Evolutionary conservation across 2,113 vertebrate species (phyloP).

Genomic region (Apistogramma diplotaenia): DNA sequence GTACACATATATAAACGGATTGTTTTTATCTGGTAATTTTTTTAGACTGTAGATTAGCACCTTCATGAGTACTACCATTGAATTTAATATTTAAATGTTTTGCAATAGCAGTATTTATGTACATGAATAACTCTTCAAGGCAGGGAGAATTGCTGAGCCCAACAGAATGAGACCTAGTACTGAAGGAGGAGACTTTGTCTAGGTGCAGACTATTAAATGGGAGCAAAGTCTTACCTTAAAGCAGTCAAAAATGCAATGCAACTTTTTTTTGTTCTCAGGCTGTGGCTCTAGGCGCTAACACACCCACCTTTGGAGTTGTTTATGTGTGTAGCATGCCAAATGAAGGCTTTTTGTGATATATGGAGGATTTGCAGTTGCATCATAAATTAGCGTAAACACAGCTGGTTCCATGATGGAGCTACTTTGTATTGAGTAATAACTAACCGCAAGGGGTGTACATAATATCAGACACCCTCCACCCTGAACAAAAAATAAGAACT

Average conservation of each 20-base stretch:
- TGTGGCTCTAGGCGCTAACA: background rate
- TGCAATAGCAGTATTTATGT: background rate
- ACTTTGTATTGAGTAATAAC: background rate
- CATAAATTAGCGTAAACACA: background rate
- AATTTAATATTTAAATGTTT: background rate
- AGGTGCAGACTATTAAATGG: background rate
- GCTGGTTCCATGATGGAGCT: background rate
- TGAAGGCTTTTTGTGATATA: background rate
- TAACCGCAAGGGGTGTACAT: background rate
- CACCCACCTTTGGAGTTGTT: background rate
- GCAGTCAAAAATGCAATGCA: background rate
- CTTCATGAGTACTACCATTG: background rate
- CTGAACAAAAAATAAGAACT: background rate
- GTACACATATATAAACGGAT: slow-evolving; percentile 1
- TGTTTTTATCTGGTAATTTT: slow-evolving; percentile 6
- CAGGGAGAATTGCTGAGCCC: background rate
- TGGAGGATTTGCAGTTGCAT: background rate
- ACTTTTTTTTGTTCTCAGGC: background rate
- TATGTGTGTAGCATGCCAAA: background rate
- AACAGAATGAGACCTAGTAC: background rate
- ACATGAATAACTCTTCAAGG: background rate
- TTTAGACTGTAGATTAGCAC: background rate
- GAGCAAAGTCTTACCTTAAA: background rate
- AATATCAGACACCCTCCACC: background rate
- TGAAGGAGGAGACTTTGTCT: background rate